phyloP scores from a whole-genome alignment of 2,113 vertebrate species.

The Hippocampus zosterae region DNA sequence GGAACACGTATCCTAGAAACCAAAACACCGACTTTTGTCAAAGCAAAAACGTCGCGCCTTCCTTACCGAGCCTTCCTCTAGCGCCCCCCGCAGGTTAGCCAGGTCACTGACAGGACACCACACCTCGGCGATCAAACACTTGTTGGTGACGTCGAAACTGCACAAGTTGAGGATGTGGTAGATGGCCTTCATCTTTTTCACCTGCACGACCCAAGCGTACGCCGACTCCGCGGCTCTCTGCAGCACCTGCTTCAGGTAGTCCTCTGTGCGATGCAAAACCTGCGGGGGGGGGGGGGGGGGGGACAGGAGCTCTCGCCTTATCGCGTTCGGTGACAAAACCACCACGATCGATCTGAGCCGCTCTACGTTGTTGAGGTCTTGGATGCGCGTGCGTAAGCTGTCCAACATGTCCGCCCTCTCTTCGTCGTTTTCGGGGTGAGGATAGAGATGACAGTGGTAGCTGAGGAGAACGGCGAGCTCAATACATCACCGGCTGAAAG shows the following conservation, averaged over 20 bases:
- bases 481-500: background rate
- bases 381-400: constrained; percentile 84
- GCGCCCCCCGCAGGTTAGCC: constrained; percentile 77
- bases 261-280: constrained; percentile 93
- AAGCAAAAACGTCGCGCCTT: background rate
- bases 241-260: constrained; percentile 89
- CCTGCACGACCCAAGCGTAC: constrained; percentile 84
- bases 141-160: constrained; percentile 97
- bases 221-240: constrained; percentile 87
- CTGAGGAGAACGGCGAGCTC: constrained; percentile 56
- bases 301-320: background rate
- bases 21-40: background rate
- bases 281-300: constrained; percentile 42
- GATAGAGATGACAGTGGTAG: constrained; percentile 94
- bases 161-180: constrained; percentile 96
- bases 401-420: constrained; percentile 83
- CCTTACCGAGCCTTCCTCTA: constrained; percentile 93
- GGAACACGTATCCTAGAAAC: no score
- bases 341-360: background rate
- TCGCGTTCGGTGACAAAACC: no score
- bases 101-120: constrained; percentile 93
- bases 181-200: constrained; percentile 98
- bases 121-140: constrained; percentile 95
- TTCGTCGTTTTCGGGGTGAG: constrained; percentile 83
- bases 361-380: constrained; percentile 87